phyloP scores from a whole-genome alignment of 92 coral and sea anemone species.

The Parazoanthus swiftii region DNA sequence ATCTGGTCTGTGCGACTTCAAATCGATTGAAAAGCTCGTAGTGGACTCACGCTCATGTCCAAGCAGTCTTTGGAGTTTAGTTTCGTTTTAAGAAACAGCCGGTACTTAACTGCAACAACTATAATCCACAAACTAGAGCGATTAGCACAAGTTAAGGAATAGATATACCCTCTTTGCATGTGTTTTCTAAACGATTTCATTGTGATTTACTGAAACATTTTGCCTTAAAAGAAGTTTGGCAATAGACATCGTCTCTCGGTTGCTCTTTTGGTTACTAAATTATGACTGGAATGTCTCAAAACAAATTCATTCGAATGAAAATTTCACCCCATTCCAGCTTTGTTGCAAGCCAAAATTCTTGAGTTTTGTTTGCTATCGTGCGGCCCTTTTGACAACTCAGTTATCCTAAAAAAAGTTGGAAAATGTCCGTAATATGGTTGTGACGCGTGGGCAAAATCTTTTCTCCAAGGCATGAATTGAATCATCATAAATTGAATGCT shows the following conservation, averaged over 20 bases:
- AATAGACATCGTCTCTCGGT: slow-evolving; percentile 30
- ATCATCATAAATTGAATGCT: slow-evolving; percentile 8
- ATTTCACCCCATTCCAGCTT: background rate
- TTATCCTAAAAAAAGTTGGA: background rate
- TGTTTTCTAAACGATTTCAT: background rate
- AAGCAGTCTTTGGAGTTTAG: background rate
- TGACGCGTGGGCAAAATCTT: background rate
- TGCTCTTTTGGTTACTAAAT: slow-evolving; percentile 1
- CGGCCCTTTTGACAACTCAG: background rate
- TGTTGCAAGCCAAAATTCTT: background rate
- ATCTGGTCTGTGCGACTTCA: background rate
- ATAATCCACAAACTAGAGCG: background rate
- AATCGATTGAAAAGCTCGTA: background rate
- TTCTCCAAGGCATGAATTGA: background rate
- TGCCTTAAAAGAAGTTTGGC: background rate
- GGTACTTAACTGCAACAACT: background rate
- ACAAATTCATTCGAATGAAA: background rate
- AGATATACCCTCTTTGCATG: background rate
- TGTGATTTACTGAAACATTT: background rate
- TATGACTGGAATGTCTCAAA: slow-evolving; percentile 26
- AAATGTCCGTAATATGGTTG: slow-evolving; percentile 6
- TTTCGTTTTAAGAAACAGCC: background rate
- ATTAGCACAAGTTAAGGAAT: background rate
- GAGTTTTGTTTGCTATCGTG: background rate
- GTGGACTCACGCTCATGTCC: background rate